phyloP scores from a whole-genome alignment of 1,140 invertebrate species.

The Rhagoletis pomonella region DNA sequence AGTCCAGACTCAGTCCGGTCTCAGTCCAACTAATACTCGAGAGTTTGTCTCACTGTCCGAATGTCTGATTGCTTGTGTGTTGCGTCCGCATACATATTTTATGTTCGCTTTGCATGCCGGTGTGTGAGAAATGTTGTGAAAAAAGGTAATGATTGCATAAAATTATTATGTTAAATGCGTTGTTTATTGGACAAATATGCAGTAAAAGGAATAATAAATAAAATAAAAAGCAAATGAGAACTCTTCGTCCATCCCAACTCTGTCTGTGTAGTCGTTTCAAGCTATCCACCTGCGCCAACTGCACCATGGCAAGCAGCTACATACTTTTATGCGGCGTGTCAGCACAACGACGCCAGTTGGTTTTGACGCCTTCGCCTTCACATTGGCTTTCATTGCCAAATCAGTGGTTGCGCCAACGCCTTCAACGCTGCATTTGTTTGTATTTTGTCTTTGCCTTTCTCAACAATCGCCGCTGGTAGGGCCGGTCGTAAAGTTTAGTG shows the following conservation, averaged over 20 bases:
- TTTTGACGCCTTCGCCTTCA: conserved; percentile 11
- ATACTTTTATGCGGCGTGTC: conserved; percentile 5
- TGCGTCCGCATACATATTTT: too few species aligned
- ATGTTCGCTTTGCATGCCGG: too few species aligned
- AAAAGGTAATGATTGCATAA: conserved; percentile 55
- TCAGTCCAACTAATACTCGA: background rate
- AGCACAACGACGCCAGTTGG: conserved; percentile 23
- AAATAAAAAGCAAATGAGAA: too few species aligned
- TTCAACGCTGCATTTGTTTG: background rate
- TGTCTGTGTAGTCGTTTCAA: too few species aligned
- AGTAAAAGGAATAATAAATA: background rate
- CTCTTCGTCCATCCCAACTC: too few species aligned
- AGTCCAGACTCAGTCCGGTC: background rate
- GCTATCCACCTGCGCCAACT: background rate
- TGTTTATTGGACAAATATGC: conserved; percentile 39
- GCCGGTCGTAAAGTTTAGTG: too few species aligned
- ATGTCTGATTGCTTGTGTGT: too few species aligned
- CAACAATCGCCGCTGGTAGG: background rate
- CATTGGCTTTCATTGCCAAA: conserved; percentile 9
- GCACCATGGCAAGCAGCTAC: background rate
- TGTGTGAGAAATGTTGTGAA: too few species aligned
- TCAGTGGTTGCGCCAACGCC: background rate
- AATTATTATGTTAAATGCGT: conserved; percentile 56
- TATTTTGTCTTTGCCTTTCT: background rate
- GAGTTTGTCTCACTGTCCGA: too few species aligned